Evolutionary conservation across 2,113 vertebrate species (phyloP).

Genomic region (Pachyramphus minor): DNA sequence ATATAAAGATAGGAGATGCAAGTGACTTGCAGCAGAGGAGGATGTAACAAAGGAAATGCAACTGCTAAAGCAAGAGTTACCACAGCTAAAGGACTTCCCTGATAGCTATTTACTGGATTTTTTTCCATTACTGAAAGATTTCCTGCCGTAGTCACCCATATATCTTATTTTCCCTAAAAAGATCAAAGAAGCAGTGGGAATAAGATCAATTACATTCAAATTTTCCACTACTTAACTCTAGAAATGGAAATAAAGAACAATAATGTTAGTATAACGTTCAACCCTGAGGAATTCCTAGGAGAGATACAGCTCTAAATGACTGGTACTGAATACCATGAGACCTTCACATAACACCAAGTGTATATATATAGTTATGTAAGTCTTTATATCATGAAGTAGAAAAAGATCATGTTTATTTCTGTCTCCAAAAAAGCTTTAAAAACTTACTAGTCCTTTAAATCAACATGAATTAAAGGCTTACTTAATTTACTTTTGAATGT

Average conservation of each 20-base stretch:
- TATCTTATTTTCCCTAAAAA: background rate
- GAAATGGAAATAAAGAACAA: background rate
- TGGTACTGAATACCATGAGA: rapidly evolving
- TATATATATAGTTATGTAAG: background rate
- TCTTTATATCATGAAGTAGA: background rate
- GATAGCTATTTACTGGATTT: background rate
- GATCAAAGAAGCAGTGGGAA: background rate
- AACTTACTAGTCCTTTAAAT: background rate
- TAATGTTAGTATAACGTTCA: background rate
- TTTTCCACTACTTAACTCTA: background rate
- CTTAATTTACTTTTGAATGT: background rate
- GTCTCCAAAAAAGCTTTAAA: background rate
- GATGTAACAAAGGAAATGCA: background rate
- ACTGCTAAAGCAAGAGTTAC: background rate
- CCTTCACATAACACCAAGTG: background rate
- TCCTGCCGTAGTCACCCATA: background rate
- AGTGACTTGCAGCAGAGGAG: background rate
- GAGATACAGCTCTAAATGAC: background rate
- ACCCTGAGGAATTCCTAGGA: background rate
- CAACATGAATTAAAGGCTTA: background rate
- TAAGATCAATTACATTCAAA: background rate
- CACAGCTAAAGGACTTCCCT: background rate
- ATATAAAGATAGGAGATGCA: background rate
- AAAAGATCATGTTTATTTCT: background rate
- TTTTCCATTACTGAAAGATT: background rate